Evolutionary conservation across 2,797 vertebrate species (phyloP).

Genomic region (Labroides dimidiatus): DNA sequence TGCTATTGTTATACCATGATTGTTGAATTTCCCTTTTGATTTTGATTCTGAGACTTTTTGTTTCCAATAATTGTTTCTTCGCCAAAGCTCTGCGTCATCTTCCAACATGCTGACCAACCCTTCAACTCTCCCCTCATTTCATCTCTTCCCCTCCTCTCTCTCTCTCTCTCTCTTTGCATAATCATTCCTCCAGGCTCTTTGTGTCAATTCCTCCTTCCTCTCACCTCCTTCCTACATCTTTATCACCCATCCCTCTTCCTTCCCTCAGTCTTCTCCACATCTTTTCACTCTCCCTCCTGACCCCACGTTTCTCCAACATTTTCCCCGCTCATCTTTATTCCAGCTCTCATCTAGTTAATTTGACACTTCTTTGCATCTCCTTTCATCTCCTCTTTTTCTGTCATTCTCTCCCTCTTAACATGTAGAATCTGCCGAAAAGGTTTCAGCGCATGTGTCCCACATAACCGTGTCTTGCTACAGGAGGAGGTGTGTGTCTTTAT

Average conservation of each 20-base stretch:
- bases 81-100: neutral
- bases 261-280: constrained; percentile 11
- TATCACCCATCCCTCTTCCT: constrained; percentile 21
- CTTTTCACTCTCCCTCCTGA: constrained; percentile 17
- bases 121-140: constrained; percentile 14
- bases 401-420: constrained; percentile 36
- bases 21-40: neutral
- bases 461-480: constrained; percentile 14
- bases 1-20: neutral
- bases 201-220: constrained; percentile 7
- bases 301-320: constrained; percentile 12
- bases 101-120: constrained; percentile 13
- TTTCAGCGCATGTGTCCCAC: constrained; percentile 42
- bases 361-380: constrained; percentile 22
- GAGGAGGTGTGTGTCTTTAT: constrained; percentile 9
- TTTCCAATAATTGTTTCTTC: neutral
- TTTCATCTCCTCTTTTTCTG: constrained; percentile 30
- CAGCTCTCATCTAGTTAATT: constrained; percentile 46
- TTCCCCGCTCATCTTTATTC: constrained; percentile 53
- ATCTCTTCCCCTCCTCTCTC: constrained; percentile 18
- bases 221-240: constrained; percentile 28
- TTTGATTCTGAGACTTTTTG: neutral
- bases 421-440: constrained; percentile 26
- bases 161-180: constrained; percentile 28
- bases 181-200: constrained; percentile 36